A percentile compares a stretch with the other conserved stretches of the same genome.
These are phyloP conservation scores for Chloropsis hardwickii DNA, from an alignment of 2,113 vertebrate genomes.

Conservation along the genomic window DNA sequence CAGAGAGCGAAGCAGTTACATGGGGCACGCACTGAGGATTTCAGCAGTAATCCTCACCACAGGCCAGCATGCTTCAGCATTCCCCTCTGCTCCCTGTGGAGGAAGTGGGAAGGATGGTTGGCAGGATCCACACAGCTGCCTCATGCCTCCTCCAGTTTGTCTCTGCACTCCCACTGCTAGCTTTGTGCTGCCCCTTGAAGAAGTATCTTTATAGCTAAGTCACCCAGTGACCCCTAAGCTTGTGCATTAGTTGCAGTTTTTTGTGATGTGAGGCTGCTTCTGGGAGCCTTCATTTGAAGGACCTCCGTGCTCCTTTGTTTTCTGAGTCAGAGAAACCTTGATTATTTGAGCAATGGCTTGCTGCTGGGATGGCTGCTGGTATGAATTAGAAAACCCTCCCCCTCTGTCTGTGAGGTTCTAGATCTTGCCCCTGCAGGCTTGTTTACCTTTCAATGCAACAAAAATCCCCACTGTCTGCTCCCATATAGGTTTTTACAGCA, in stretches of 20 bases:
- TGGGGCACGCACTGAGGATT: neutral
- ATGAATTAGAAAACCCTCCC: neutral
- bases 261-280: neutral
- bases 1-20: neutral
- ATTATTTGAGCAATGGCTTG: neutral
- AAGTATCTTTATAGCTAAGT: neutral
- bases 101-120: constrained; percentile 18
- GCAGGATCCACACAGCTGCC: neutral
- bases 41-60: neutral
- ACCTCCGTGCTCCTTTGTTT: neutral
- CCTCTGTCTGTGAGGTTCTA: neutral
- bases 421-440: neutral
- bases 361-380: neutral
- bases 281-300: neutral
- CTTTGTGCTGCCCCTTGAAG: neutral
- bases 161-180: neutral
- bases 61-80: neutral
- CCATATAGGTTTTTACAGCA: neutral
- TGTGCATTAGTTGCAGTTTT: neutral
- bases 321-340: neutral
- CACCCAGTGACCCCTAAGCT: neutral
- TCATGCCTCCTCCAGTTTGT: neutral
- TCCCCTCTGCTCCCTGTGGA: neutral
- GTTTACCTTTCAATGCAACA: neutral
- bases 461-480: neutral